Evolutionary conservation across 1,140 invertebrate genomes (phyloP).

Genomic region (Cataglyphis hispanica): DNA sequence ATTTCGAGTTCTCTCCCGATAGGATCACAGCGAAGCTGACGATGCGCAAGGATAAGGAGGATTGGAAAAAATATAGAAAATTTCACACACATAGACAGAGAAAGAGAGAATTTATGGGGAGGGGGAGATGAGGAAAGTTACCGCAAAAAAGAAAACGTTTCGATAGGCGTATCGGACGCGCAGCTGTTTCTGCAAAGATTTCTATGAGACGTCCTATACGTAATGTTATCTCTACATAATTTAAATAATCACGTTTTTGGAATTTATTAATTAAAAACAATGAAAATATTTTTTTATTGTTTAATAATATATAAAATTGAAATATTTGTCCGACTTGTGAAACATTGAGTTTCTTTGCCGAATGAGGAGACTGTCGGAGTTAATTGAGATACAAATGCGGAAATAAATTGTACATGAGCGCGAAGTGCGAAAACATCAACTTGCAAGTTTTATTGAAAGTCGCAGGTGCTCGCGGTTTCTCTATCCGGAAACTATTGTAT

Average conservation of each 20-base stretch:
- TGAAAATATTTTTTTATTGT: neutral
- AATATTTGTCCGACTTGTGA: neutral
- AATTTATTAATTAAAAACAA: neutral
- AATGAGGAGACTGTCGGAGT: neutral
- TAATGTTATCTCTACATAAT: conserved; percentile 67
- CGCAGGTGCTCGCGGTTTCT: conserved; percentile 76
- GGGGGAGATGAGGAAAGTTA: conserved; percentile 60
- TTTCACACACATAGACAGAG: neutral
- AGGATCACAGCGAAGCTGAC: conserved; percentile 48
- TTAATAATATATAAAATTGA: neutral
- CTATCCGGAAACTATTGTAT: conserved; percentile 81
- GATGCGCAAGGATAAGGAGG: conserved; percentile 60
- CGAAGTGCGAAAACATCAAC: conserved; percentile 15
- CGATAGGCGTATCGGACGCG: conserved; percentile 49
- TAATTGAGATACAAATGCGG: conserved; percentile 50
- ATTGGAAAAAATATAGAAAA: conserved; percentile 57
- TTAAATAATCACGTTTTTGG: neutral
- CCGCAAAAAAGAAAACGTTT: conserved; percentile 56
- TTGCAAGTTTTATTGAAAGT: conserved; percentile 68
- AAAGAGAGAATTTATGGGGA: neutral
- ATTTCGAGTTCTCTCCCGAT: conserved; percentile 51
- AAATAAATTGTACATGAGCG: conserved; percentile 47
- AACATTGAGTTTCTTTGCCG: neutral
- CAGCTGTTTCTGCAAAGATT: conserved; percentile 65
- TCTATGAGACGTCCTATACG: conserved; percentile 62